Base-by-base conservation (phyloP, 2,113 vertebrate species). In the Alligator sinensis region DNA sequence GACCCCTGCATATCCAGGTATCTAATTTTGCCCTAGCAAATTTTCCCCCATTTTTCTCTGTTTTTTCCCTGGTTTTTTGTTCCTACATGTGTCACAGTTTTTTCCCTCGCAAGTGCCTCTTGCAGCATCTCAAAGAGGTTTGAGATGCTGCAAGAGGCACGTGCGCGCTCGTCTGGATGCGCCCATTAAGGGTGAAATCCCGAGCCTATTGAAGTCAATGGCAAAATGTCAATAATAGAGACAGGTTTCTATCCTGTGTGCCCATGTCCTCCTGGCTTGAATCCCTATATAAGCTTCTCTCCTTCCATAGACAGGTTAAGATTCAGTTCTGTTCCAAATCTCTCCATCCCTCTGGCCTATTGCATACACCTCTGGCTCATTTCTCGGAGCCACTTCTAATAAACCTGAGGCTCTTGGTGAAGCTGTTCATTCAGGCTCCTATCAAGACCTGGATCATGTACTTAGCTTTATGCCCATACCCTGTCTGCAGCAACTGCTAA, bases 381-480 rank as follows among this genome's bases (percentile, higher is more conserved):
- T 5, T 91, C 58, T 25, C 61, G 38, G 4, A 13, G 9, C 57
- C 2, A 81, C 12, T 75, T 84, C 30, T 28, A 82, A 76, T 22
- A 59, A 93, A 84, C n/a, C 38, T 75, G 55, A 58, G 27, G 24
- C 63, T 16, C 16, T 3, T 80, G 77, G 59, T 68, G 64, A 77
- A 47, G 1, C 24, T 2, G 2, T 74, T 92, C 15, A 54, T 47
- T 38, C 55, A 70, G 64, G 5, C 6, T 68, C 2, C 72, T 15
- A 25, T 75, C 27, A 30, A 25, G 24, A 38, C 7, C 59, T 57
- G 11, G 2, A 2, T 3, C 21, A 4, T 0, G 0, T 80, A 55
- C 30, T 1, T 6, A 58, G 61, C 3, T n/a, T 68, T 68, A 15
- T 68, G 30, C 81, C 11, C 17, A 84, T 22, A 8, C 28, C 21